Base-by-base conservation (phyloP, 2,888 invertebrate species). In the Xestia rhomboidea region DNA sequence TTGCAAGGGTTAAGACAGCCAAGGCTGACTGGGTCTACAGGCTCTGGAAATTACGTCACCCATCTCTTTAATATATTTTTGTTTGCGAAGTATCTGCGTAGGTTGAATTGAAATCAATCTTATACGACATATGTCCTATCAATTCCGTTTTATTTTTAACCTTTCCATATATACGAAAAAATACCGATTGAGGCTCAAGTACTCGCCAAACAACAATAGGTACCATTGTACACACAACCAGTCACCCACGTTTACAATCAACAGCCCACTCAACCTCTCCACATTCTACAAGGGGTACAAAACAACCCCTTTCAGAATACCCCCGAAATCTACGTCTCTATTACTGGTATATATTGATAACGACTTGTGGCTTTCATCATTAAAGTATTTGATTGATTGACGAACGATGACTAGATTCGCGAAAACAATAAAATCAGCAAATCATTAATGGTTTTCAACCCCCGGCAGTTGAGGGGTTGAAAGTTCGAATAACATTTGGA, bases 381-480 rank as follows among this genome's bases (percentile, higher is more conserved):
- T 83, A 71, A 78, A 78, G 41, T 71, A 73, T 73, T 75, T 88
- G 88, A 88, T 88, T 88, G 89, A 88, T 88, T 70, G 72, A 30
- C 34, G 46, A 38, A 67, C 84, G 82, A 89, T 88, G 88, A 88
- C 89, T 88, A 68, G 79, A 77, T 84, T 82, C 71, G 77, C 66
- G 77, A 70, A 88, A 88, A 88, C 87, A 88, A 88, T 88, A 89
- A 89, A 87, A 89, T 89, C 88, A 78, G 86, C 88, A 67, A 88
- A 89, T 88, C 88, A 88, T 88, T 88, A 89, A 88, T 88, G 88
- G 84, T 84, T 86, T 77, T 79, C 81, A 89, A 84, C 89, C 87
- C 89, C 82, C 79, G 63, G 38, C 30, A 21, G 30, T 70, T 5
- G 72, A 81, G 89, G 85, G 89, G 87, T 83, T 74, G 77, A 79